Evolutionary conservation across 2,888 invertebrate species (phyloP).

Genomic region (Dichetophora obliterata): DNA sequence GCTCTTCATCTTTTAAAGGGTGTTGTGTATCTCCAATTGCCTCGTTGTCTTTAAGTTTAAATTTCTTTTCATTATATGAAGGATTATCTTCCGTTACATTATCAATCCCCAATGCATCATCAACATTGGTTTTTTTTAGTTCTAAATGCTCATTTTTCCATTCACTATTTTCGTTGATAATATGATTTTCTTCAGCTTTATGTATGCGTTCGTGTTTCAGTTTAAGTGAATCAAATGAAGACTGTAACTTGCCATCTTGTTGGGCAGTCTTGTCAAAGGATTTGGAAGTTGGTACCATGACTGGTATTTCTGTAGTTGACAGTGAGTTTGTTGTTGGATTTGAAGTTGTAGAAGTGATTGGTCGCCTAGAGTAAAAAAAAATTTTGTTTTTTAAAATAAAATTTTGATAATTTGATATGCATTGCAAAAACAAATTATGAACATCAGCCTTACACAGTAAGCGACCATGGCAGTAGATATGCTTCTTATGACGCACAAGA

Average conservation of each 20-base stretch:
- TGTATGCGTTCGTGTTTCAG: conserved; percentile 62
- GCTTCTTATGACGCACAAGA: too few species aligned
- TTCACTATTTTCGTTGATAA: conserved; percentile 26
- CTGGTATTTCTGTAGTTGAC: conserved; percentile 64
- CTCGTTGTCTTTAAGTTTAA: too few species aligned
- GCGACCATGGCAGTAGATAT: too few species aligned
- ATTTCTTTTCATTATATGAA: too few species aligned
- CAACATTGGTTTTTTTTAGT: conserved; percentile 48
- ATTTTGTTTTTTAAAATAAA: not conserved
- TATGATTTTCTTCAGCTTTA: conserved; percentile 49
- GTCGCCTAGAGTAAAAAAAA: conserved; percentile 58
- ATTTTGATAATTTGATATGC: too few species aligned
- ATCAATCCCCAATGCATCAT: conserved; percentile 36
- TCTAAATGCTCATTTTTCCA: conserved; percentile 46
- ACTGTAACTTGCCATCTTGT: conserved; percentile 56
- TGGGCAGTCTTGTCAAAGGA: conserved; percentile 57
- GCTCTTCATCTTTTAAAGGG: conserved; percentile 8
- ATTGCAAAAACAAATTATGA: too few species aligned
- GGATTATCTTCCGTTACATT: conserved; percentile 13
- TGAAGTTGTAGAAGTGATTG: conserved; percentile 66
- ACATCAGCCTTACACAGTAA: too few species aligned
- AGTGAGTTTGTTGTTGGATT: conserved; percentile 51
- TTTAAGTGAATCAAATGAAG: conserved; percentile 64
- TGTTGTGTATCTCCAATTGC: too few species aligned
- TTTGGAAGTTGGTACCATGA: conserved; percentile 61